Evolutionary conservation across 1,140 invertebrate genomes (phyloP).

Genomic region (Bombus affinis): DNA sequence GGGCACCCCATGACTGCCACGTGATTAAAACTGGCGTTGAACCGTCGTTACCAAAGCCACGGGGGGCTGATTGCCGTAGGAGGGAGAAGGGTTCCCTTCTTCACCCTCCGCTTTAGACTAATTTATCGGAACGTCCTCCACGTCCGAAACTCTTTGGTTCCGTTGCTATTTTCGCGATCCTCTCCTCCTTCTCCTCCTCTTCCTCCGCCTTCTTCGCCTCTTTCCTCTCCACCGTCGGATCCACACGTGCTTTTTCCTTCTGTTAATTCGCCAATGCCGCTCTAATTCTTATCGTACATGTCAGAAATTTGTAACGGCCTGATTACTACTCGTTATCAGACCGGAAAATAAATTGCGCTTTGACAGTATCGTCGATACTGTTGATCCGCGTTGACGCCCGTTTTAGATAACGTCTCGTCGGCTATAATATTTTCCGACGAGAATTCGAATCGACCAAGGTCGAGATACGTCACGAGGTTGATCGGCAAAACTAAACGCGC

Average conservation of each 20-base stretch:
- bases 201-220: too few species aligned
- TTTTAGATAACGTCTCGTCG: constrained; percentile 26
- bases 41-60: constrained; percentile 72
- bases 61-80: constrained; percentile 80
- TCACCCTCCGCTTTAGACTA: constrained; percentile 71
- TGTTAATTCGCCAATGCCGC: constrained; percentile 9
- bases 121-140: constrained; percentile 80
- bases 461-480: constrained; percentile 2
- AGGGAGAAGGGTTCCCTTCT: constrained; percentile 61
- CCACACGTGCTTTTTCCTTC: not conserved
- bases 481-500: not conserved
- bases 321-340: constrained; percentile 29
- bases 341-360: constrained; percentile 41
- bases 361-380: constrained; percentile 43
- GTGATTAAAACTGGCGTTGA: constrained; percentile 80
- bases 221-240: too few species aligned
- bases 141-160: constrained; percentile 37
- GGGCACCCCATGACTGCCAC: constrained; percentile 56
- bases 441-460: constrained; percentile 43
- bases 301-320: constrained; percentile 22
- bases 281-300: constrained; percentile 9
- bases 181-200: not conserved
- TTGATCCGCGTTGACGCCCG: constrained; percentile 10
- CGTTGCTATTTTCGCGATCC: not conserved
- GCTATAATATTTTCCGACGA: not conserved